Base-by-base conservation (phyloP, 1,140 invertebrate genomes). In the Euwallacea similis region DNA sequence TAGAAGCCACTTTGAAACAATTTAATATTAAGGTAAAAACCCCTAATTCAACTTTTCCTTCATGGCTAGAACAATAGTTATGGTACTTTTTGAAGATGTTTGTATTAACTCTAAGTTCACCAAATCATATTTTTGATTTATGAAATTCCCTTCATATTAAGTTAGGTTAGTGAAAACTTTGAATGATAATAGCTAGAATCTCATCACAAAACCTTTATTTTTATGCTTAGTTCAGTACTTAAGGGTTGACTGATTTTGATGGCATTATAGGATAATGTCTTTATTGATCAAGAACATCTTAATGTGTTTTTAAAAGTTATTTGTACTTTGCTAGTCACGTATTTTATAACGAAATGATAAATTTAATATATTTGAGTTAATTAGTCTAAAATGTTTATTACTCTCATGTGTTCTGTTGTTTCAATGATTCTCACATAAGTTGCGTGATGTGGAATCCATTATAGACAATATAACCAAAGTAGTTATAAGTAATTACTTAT, bases 1-100 rank as follows among this genome's bases (percentile, higher is more conserved):
- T 98, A 65, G 96, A 98, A 80, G 91, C 94, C 10, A 97, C 96
- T n/a, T 83, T 98, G 59, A 96, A 97, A 79, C 95, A 98, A 84
- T 98, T 98, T 83, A 97, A 94, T 83, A 95, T 97, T 77, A 95
- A 94, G 82, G 84, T 91, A 50, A 91, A 91, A 79, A 86, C 88
- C 66, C 90, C 91, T 47, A 92, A 92, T 78, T 87, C 89, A 6
- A 84, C 87, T 58, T 84, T 88, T 75, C 88, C 90, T 7, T 93
- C 90, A 43, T 93, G 91, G 91, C 83, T 93, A 44, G 91, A 93
- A 79, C 88, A 90, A 84, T 90, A 87, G 81, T 75, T 60, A 13
- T 10, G 46, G 13, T 50, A 50, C 46, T 50, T 50, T 10, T 50
- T 50, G 9, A 50, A 50, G 3, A 6, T 50, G 6, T 13, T 50